These are phyloP conservation scores for Bugulina stolonifera DNA, from an alignment of 2,888 invertebrate genomes.

Conservation along the genomic window DNA sequence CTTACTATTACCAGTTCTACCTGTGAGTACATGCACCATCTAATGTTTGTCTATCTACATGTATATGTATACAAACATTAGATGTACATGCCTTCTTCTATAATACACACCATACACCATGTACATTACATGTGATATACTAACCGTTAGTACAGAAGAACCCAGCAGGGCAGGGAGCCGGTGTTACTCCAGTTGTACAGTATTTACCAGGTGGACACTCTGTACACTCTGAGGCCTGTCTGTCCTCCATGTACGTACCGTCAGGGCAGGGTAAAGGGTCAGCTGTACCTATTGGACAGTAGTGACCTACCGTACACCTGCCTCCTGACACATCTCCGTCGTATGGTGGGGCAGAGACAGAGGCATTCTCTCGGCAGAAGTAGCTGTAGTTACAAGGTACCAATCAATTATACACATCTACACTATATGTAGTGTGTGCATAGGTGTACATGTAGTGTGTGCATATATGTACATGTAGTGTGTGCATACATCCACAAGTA, in stretches of 20 bases:
- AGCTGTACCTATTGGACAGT: constrained; percentile 28
- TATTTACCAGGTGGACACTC: constrained; percentile 43
- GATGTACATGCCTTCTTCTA: no score
- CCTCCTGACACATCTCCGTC: constrained; percentile 42
- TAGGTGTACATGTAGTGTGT: no score
- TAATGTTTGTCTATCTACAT: no score
- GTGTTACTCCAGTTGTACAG: constrained; percentile 37
- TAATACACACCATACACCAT: no score
- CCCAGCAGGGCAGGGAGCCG: constrained; percentile 42
- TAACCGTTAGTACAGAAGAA: constrained; percentile 45
- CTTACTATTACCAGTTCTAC: no score
- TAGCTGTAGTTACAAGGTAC: constrained; percentile 28
- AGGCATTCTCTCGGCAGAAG: constrained; percentile 40
- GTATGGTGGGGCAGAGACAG: constrained; percentile 37
- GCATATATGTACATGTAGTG: no score
- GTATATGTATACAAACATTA: no score
- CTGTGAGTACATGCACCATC: no score
- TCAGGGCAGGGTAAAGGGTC: constrained; percentile 37
- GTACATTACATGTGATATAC: no score
- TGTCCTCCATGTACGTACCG: constrained; percentile 39
- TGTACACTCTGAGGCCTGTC: constrained; percentile 39
- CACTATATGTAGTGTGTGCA: no score
- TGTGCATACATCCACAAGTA: no score
- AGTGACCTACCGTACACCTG: constrained; percentile 33
- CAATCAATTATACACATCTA: no score